A percentile compares a stretch with the other conserved stretches of the same genome.
Conservation (phyloP, 2,797 vertebrate species). For the Malacoraja senta region DNA sequence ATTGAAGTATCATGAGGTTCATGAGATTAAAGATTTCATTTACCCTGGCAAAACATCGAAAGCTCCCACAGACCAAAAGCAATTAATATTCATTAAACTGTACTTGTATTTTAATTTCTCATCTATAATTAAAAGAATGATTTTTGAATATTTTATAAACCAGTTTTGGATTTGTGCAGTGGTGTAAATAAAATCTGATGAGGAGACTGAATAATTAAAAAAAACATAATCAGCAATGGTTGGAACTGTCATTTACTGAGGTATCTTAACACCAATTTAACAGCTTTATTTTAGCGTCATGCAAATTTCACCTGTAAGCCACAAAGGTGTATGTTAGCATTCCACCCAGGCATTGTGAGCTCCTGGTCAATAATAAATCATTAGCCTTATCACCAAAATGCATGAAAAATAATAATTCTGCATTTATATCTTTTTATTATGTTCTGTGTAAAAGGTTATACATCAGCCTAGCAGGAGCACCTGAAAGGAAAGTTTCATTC, state of each 20-base stretch:
- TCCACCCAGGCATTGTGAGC: neutral
- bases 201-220: neutral
- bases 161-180: neutral
- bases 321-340: neutral
- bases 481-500: neutral
- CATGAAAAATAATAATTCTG: neutral
- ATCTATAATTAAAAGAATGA: neutral
- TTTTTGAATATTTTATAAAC: neutral
- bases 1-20: neutral
- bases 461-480: neutral
- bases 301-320: neutral
- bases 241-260: neutral
- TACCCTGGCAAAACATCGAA: neutral
- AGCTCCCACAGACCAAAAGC: neutral
- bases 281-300: neutral
- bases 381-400: neutral
- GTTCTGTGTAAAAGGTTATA: neutral
- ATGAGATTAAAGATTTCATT: neutral
- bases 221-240: no score
- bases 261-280: neutral
- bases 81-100: constrained; percentile 8
- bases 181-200: no score
- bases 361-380: neutral
- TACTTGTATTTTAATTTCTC: neutral
- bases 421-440: neutral